Base-by-base conservation (phyloP, 2,888 invertebrate species). In the Octodonta nipae region DNA sequence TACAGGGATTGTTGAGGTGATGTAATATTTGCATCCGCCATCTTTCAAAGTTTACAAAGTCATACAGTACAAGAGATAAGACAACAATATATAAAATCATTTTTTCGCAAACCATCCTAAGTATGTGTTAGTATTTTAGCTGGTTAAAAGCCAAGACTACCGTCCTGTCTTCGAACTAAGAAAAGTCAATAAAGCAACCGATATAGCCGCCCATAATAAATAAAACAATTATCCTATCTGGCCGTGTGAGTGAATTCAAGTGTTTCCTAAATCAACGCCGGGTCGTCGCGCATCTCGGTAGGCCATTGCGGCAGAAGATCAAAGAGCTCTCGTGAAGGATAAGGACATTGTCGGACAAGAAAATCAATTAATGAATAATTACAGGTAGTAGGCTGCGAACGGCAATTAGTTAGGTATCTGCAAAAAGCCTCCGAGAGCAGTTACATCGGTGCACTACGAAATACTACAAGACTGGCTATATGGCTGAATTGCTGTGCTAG, bases 291-390 rank as follows among this genome's bases (percentile, higher is more conserved):
- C n/a, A n/a, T n/a, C n/a, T 22, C 11, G 11, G 22, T 11, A 22
- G n/a, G 22, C 22, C 11, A 22, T 10, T 10, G 10, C 10, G 10
- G 41, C 44, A 35, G 22, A n/a, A 27, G 35, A 39, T 50, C 50
- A 52, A 52, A 52, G 49, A 49, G 51, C 50, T 50, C 49, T 45
- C 32, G 36, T 29, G 38, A 39, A 41, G 51, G 52, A 50, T 51
- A 52, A 51, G 54, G 47, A 53, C 54, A 54, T 55, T 55, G 53
- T 55, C 54, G 46, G 51, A 50, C 48, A 52, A 50, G 48, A 54
- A 52, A 55, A 50, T 53, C 55, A 55, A 56, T 56, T 56, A 56
- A 55, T 54, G 53, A 54, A 51, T 55, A 51, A 53, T 55, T 53
- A 54, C 49, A 44, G 36, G 43, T 35, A 38, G 40, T 36, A 36